phyloP scores from a whole-genome alignment of 2,888 invertebrate genomes.

The Dromius quadrimaculatus region DNA sequence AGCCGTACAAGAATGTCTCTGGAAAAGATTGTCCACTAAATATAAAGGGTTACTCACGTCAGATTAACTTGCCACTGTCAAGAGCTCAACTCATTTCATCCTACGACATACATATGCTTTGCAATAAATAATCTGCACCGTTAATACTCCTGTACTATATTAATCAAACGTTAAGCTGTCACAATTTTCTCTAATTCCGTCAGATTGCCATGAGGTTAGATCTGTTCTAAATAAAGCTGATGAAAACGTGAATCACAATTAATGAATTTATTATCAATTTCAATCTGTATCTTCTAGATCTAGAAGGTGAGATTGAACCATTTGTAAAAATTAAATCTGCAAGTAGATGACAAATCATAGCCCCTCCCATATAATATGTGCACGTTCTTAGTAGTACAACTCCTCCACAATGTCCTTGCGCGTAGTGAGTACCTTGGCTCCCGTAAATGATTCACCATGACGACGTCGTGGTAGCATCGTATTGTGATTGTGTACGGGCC shows the following conservation, averaged over 20 bases:
- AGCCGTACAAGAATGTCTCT: constrained; percentile 44
- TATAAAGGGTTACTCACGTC: constrained; percentile 39
- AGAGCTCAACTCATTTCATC: neutral
- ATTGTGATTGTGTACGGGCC: neutral
- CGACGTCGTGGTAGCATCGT: neutral
- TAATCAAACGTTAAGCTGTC: neutral
- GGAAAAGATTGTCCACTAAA: constrained; percentile 36
- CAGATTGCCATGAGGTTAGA: too few relatives aligned
- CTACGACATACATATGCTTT: constrained; percentile 2
- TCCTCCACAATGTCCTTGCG: constrained; percentile 31
- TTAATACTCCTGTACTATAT: neutral
- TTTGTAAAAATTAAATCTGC: too few relatives aligned
- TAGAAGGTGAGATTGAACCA: too few relatives aligned
- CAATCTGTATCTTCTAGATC: too few relatives aligned
- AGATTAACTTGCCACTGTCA: constrained; percentile 27
- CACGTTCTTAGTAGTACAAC: too few relatives aligned
- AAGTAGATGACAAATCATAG: too few relatives aligned
- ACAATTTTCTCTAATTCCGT: too few relatives aligned
- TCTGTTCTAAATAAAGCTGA: too few relatives aligned
- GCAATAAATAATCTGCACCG: constrained; percentile 23
- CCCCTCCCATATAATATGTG: too few relatives aligned
- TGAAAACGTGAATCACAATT: too few relatives aligned
- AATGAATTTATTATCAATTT: too few relatives aligned
- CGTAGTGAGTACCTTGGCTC: neutral
- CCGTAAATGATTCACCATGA: constrained; percentile 14